These are phyloP conservation scores for Meandrusa payeni DNA, from an alignment of 2,888 invertebrate genomes.

Conservation along the genomic window DNA sequence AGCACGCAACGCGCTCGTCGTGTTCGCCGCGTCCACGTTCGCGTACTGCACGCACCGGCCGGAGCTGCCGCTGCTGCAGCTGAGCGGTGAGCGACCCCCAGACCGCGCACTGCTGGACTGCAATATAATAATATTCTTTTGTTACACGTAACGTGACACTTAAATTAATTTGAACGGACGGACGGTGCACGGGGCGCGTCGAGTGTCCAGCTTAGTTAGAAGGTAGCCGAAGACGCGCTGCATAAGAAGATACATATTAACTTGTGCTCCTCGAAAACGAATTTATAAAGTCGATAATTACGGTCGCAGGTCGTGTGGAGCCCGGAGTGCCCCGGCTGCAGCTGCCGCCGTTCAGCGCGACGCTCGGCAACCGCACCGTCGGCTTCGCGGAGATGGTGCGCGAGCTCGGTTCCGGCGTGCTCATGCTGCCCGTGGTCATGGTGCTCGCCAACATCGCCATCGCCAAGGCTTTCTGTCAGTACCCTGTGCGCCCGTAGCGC, in stretches of 20 bases:
- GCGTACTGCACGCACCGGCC: conserved; percentile 79
- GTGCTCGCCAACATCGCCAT: conserved; percentile 96
- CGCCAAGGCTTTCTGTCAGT: conserved; percentile 93
- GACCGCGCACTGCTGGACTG: too few relatives aligned
- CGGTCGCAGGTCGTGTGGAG: conserved; percentile 83
- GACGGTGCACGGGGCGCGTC: too few relatives aligned
- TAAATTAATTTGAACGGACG: too few relatives aligned
- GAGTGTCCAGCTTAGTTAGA: too few relatives aligned
- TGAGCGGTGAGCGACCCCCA: conserved; percentile 69
- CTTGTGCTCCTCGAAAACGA: too few relatives aligned
- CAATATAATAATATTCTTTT: background rate
- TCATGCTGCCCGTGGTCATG: conserved; percentile 91
- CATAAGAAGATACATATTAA: too few relatives aligned
- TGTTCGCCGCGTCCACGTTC: conserved; percentile 82
- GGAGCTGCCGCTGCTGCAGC: conserved; percentile 79
- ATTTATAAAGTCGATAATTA: too few relatives aligned
- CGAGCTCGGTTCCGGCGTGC: conserved; percentile 87
- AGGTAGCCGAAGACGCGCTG: too few relatives aligned
- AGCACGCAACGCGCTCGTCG: conserved; percentile 89
- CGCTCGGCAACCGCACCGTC: conserved; percentile 82
- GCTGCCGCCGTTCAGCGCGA: conserved; percentile 85
- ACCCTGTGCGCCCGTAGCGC: background rate
- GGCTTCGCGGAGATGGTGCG: conserved; percentile 84
- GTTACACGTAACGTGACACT: too few relatives aligned
- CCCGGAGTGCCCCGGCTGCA: conserved; percentile 85